A percentile compares a stretch with the other conserved stretches of the same genome.
These are phyloP conservation scores for Rhombomys opimus DNA, from an alignment of 2,113 vertebrate species.

Conservation along the genomic window DNA sequence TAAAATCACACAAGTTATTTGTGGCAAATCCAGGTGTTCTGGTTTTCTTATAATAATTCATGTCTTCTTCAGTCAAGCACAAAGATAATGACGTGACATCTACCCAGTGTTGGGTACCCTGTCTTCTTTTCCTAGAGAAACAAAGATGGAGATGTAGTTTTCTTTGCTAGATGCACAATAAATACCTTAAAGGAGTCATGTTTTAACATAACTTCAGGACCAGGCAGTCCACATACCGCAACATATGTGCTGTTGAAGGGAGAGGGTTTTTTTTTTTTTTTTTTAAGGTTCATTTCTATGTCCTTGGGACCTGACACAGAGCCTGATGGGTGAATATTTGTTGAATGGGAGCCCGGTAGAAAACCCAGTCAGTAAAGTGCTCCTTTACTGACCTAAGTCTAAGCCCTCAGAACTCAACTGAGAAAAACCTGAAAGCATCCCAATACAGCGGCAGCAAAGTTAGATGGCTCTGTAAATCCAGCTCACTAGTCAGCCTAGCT, in stretches of 20 bases:
- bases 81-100: neutral
- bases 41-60: neutral
- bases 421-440: neutral
- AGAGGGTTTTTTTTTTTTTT: neutral
- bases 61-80: neutral
- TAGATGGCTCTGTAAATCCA: neutral
- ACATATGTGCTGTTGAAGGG: too few species aligned
- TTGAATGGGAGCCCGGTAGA: neutral
- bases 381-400: neutral
- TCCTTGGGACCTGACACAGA: too few species aligned
- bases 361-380: neutral
- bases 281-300: accelerated
- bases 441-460: neutral
- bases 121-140: neutral
- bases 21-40: neutral
- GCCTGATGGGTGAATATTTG: neutral
- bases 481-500: neutral
- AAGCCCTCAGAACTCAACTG: neutral
- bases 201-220: neutral
- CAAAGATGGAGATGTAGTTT: neutral
- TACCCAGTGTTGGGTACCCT: neutral
- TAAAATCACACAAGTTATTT: neutral
- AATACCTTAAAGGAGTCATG: neutral
- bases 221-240: accelerated
- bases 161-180: neutral